Percentiles rank a stretch among this genome's conserved stretches.
These are phyloP conservation scores for Ciconia maguari DNA, from an alignment of 2,113 vertebrate genomes.

Conservation along the genomic window DNA sequence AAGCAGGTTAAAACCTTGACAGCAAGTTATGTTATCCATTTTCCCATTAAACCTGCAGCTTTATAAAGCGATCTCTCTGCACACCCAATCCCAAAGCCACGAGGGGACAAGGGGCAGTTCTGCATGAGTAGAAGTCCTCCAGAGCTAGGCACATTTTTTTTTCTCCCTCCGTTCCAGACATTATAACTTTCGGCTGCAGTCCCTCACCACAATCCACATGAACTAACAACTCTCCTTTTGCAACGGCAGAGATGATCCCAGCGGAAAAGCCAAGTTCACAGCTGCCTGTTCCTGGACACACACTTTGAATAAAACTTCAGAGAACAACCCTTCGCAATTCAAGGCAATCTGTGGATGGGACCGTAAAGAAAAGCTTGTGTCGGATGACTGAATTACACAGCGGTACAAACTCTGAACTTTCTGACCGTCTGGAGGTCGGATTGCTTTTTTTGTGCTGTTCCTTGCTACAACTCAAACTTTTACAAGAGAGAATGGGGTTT, in stretches of 20 bases:
- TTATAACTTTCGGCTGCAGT: not conserved
- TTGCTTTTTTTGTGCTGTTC: not conserved
- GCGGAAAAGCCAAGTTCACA: not conserved
- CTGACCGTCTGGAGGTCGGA: not conserved
- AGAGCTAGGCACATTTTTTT: not conserved
- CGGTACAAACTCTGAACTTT: not conserved
- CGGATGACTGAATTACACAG: not conserved
- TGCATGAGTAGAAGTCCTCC: not conserved
- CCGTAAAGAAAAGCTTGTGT: not conserved
- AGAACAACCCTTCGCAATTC: not conserved
- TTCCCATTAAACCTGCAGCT: not conserved
- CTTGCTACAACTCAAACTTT: conserved; percentile 34
- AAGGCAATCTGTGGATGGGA: not conserved
- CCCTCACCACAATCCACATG: not conserved
- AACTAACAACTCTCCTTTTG: not conserved
- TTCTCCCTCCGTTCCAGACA: not conserved
- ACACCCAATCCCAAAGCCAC: not conserved
- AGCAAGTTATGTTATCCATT: not conserved
- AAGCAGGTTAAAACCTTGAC: not conserved
- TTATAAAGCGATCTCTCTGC: not conserved
- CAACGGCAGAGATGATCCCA: not conserved
- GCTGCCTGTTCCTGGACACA: not conserved
- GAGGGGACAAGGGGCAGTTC: not conserved
- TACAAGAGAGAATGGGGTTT: not conserved
- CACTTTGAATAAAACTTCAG: not conserved